These are phyloP conservation scores for zebrafish (Danio rerio) DNA, from an alignment of 2,113 vertebrate genomes.

Conservation along the genomic window GRCz12tu NC_133196.1:22136001-22136500, in stretches of 20 bases:
- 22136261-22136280: conserved; percentile 98
- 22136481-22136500: too few relatives aligned
- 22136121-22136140: conserved; percentile 87
- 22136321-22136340: conserved; percentile 86
- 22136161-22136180: conserved; percentile 64
- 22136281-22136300: conserved; percentile 91
- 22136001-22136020: conserved; percentile 76
- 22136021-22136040: background rate
- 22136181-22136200: background rate
- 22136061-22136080: background rate
- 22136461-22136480: too few relatives aligned
- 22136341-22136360: background rate
- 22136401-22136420: too few relatives aligned
- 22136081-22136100: conserved; percentile 86
- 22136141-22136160: conserved; percentile 92
- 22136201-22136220: background rate
- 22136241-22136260: conserved; percentile 99
- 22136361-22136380: too few relatives aligned
- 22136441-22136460: too few relatives aligned
- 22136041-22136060: too few relatives aligned
- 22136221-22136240: conserved; percentile 71
- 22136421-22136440: too few relatives aligned
- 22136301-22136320: conserved; percentile 98
- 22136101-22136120: conserved; percentile 90
- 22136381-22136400: too few relatives aligned